Base-by-base conservation (phyloP, 37 sponge, comb jelly and placozoan genomes). In the Cliona cf. orientalis region DNA sequence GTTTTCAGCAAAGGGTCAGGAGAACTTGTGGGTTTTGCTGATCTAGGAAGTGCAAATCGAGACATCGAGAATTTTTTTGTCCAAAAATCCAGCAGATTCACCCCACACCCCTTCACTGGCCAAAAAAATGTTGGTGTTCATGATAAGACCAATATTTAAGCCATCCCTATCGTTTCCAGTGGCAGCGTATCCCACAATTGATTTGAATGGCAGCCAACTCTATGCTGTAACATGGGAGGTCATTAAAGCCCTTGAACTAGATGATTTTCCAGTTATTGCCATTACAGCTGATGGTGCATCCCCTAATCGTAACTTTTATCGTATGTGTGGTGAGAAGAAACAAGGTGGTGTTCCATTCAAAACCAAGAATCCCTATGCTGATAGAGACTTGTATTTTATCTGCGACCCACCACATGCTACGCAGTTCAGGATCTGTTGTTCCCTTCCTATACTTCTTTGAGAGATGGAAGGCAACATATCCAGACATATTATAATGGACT, bases 121-220 rank as follows among this genome's bases (percentile, higher is more conserved):
- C 6, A n/a, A 1, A 5, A 6, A 75, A 29, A 36, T 75, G 65
- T 35, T 78, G 0, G 65, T 64, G 31, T 78, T 78, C 66, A 78
- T 75, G 76, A 42, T 57, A 22, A 57, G 76, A 36, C 61, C 59
- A 7, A 38, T 75, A 36, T 74, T 31, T 29, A 71, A 71, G 42
- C 72, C 74, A 2, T 73, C 74, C 46, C 69, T 35, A 37, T 61
- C 28, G 12, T 61, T 46, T 45, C 55, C 55, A 37, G 38, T 75
- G 4, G 58, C 76, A 6, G 25, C 35, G 25, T 75, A 75, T 26
- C 59, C 76, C 22, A 58, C 76, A 22, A 36, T 11, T 4, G 22
- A 36, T 60, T 21, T 59, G 4, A 58, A 40, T 60, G 76, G 76
- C 7, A 37, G 58, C 4, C 32, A 25, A n/a, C 38, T 75, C 25